These are phyloP conservation scores for Hoplodrina blanda DNA, from an alignment of 2,888 invertebrate genomes.

Conservation along the genomic window DNA sequence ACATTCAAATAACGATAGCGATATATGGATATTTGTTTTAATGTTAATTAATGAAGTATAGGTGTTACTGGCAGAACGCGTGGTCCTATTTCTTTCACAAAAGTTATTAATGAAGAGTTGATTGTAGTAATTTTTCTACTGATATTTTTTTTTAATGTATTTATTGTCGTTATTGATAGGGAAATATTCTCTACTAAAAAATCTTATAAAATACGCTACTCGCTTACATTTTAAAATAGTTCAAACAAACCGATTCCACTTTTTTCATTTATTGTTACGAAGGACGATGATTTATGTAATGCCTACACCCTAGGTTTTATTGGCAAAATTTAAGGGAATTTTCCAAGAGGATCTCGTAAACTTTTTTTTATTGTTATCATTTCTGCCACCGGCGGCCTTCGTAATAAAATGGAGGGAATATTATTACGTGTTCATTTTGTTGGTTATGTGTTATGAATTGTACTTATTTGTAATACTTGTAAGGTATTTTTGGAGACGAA, in stretches of 20 bases:
- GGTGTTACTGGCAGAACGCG: no score
- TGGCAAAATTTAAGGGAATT: constrained; percentile 76
- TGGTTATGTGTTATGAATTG: constrained; percentile 4
- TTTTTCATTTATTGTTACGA: constrained; percentile 84
- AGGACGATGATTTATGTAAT: constrained; percentile 88
- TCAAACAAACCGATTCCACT: constrained; percentile 78
- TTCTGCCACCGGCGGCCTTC: constrained; percentile 66
- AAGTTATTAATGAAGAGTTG: no score
- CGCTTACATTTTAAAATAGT: constrained; percentile 45
- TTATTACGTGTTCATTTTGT: constrained; percentile 53
- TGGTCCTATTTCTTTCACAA: no score
- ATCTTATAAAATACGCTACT: constrained; percentile 10
- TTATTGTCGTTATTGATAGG: no score
- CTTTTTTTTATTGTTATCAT: constrained; percentile 79
- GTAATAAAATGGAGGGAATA: constrained; percentile 57
- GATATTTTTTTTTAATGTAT: no score
- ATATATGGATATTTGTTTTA: no score
- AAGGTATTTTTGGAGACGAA: neutral
- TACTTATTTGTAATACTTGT: neutral
- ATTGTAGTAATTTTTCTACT: no score
- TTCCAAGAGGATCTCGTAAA: constrained; percentile 74
- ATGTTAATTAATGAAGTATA: no score
- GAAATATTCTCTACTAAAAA: no score
- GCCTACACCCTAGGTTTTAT: constrained; percentile 84
- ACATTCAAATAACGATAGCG: no score